A percentile compares a stretch with the other conserved stretches of the same genome.
Evolutionary conservation across 2,113 vertebrate genomes (phyloP).

Genomic region (Otocyon megalotis): DNA sequence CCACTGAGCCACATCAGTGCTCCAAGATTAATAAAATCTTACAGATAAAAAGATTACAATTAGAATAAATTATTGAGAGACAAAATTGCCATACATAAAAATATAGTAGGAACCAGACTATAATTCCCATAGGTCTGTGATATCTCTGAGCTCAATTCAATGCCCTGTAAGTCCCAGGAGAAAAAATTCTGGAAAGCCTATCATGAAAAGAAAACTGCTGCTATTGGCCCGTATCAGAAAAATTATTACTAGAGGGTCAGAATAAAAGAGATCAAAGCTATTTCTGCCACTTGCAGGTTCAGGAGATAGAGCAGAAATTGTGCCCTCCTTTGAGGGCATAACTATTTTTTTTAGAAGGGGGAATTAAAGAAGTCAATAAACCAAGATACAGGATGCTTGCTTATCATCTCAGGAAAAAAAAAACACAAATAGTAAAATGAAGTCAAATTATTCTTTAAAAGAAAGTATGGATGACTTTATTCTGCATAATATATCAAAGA

Average conservation of each 20-base stretch:
- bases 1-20: not conserved
- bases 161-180: not conserved
- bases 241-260: not conserved
- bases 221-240: not conserved
- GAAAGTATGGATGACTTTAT: not conserved
- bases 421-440: not conserved
- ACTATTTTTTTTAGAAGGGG: slow-evolving; percentile 25
- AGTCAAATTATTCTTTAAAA: not conserved
- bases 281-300: not conserved
- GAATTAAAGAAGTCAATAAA: not conserved
- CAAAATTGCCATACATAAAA: not conserved
- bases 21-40: not conserved
- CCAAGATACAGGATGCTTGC: not conserved
- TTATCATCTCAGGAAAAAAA: slow-evolving; percentile 42
- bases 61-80: not conserved
- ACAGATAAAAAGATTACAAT: not conserved
- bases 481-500: slow-evolving; percentile 5
- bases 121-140: not conserved
- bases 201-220: not conserved
- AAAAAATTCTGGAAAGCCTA: not conserved
- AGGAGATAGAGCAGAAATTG: not conserved
- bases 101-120: not conserved
- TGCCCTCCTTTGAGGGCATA: not conserved
- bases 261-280: not conserved
- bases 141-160: not conserved